Conservation (phyloP, 2,113 vertebrate genomes). For the Apistogramma diplotaenia region DNA sequence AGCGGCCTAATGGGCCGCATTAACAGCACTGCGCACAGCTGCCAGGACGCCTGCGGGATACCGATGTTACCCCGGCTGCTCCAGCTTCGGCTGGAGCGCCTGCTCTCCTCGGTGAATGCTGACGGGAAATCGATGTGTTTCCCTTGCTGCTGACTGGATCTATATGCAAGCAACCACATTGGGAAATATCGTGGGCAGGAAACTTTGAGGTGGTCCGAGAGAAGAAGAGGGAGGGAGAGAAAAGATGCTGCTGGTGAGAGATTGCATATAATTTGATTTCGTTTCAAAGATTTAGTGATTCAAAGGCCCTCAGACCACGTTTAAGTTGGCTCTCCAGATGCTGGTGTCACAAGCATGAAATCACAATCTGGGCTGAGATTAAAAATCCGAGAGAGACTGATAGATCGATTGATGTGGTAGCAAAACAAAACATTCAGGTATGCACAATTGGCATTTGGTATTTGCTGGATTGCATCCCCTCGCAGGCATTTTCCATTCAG, state of each 20-base stretch:
- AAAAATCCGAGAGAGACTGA: background rate
- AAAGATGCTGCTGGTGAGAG: background rate
- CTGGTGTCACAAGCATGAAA: background rate
- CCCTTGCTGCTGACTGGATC: slow-evolving; percentile 73
- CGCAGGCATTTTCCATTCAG: slow-evolving; percentile 51
- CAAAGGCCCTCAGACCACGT: background rate
- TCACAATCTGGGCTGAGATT: background rate
- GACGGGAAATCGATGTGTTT: slow-evolving; percentile 76
- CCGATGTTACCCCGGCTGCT: slow-evolving; percentile 62
- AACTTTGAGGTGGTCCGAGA: slow-evolving; percentile 35
- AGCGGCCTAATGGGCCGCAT: slow-evolving; percentile 74
- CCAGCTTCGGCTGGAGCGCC: slow-evolving; percentile 42
- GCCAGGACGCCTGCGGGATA: slow-evolving; percentile 65
- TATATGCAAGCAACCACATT: slow-evolving; percentile 65
- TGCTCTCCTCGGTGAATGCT: slow-evolving; percentile 52
- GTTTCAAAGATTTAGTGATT: background rate
- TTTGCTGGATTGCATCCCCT: slow-evolving; percentile 42
- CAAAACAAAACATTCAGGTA: slow-evolving; percentile 5
- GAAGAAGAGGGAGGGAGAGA: background rate
- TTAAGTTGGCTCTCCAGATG: background rate
- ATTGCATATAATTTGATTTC: slow-evolving; percentile 1
- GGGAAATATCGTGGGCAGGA: slow-evolving; percentile 63
- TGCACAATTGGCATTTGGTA: slow-evolving; percentile 15
- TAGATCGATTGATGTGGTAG: background rate
- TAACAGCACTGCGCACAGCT: slow-evolving; percentile 70